A percentile compares a stretch with the other conserved stretches of the same genome.
Conservation (phyloP, 2,888 invertebrate species). For the Drosophila helvetica region DNA sequence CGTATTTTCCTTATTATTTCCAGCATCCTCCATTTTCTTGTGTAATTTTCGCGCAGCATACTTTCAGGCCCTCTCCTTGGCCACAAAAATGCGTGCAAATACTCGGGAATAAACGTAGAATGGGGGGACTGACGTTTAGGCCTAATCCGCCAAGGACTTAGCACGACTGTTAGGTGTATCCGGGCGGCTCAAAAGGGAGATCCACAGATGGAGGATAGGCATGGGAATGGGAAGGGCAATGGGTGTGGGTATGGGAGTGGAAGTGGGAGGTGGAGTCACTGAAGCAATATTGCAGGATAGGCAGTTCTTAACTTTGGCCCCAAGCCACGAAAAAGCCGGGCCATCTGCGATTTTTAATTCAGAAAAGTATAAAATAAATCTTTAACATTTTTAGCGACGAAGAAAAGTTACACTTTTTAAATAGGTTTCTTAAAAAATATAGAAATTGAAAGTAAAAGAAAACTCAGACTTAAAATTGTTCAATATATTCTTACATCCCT, state of each 20-base stretch:
- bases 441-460: too few relatives aligned
- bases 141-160: constrained; percentile 60
- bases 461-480: too few relatives aligned
- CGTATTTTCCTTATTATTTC: not conserved
- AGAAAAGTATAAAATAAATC: constrained; percentile 38
- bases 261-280: constrained; percentile 25
- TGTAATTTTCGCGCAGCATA: constrained; percentile 57
- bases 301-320: constrained; percentile 55
- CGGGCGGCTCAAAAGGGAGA: constrained; percentile 17
- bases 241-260: constrained; percentile 17
- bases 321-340: constrained; percentile 21
- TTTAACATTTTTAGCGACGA: not conserved
- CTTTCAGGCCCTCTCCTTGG: constrained; percentile 47
- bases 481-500: too few relatives aligned
- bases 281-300: constrained; percentile 29
- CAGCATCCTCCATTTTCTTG: constrained; percentile 7
- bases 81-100: constrained; percentile 66
- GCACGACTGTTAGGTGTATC: constrained; percentile 61
- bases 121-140: constrained; percentile 33
- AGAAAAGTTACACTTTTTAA: not conserved
- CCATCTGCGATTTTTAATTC: constrained; percentile 67
- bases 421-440: too few relatives aligned
- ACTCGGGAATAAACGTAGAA: constrained; percentile 26
- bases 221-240: not conserved
- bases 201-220: not conserved